Evolutionary conservation across 2,888 invertebrate species (phyloP), one percentile per base, ranked within the genome.

Genomic region (Pteria penguin): DNA sequence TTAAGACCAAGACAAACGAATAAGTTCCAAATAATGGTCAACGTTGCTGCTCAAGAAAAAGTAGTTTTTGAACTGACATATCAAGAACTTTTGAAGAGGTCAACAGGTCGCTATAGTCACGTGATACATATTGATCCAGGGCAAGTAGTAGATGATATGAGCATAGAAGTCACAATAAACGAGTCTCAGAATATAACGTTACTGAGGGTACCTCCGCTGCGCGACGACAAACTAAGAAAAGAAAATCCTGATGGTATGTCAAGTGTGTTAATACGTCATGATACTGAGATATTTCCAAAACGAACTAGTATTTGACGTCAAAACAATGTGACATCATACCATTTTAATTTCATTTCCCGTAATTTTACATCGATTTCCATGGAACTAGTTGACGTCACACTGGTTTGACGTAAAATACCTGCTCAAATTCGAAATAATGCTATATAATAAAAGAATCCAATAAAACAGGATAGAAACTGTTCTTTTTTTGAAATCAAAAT

Each of bases 31-130:
- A 94, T 95, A 0, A 93, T 94, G 0, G 94, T 95, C 45, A 95
- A 95, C 85, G 93, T 95, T 5, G 95, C 94, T 81, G 93, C 95
- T 0, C 91, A 93, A 68, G 93, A 93, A n/a, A 94, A 94, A 75
- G 95, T 94, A 0, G 92, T 93, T 1, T 96, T 96, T 90, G 95
- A 95, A 86, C 91, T 95, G 79, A 95, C 94, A 0, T 96, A 96
- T 90, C 95, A 96, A 88, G 95, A 96, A 91, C 86, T 96, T 54
- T 90, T 96, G 63, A 91, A 93, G 29, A 93, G 95, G n/a, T 94
- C 94, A 72, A 93, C 94, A 80, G 94, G 94, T 14, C 93, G 94
- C 5, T 96, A 96, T 92, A 94, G 95, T 87, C 94, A 94, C 80
- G 94, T 94, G 24, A 93, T 95, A 71, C 95, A 95, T 90, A 92